Conservation (phyloP, 2,888 invertebrate species). For the Mesorhabditis belari region DNA sequence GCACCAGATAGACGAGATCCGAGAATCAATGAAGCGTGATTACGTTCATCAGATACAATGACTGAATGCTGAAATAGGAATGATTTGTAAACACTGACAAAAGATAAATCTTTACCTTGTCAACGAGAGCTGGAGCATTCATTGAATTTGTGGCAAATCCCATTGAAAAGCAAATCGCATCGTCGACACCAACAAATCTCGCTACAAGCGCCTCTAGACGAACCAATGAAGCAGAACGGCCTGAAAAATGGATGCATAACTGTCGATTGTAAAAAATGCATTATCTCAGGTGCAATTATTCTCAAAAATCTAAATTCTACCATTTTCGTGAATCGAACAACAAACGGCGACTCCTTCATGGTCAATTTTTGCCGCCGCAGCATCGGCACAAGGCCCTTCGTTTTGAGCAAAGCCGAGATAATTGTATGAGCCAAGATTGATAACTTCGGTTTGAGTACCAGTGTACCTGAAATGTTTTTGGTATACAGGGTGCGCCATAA, state of each 20-base stretch:
- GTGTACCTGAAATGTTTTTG: too few relatives aligned
- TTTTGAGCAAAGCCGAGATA: conserved; percentile 92
- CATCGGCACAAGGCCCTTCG: conserved; percentile 69
- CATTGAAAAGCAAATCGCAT: conserved; percentile 90
- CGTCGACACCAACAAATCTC: conserved; percentile 80
- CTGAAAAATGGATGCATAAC: background rate
- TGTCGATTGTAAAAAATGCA: too few relatives aligned
- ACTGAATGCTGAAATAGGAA: conserved; percentile 68
- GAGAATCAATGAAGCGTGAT: conserved; percentile 90
- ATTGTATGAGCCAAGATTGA: conserved; percentile 91
- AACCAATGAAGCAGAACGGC: conserved; percentile 65
- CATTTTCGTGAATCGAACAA: conserved; percentile 48
- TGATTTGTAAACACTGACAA: too few relatives aligned
- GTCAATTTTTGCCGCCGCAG: conserved; percentile 65
- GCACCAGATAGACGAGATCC: conserved; percentile 81
- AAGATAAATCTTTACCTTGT: too few relatives aligned
- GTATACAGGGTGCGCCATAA: too few relatives aligned
- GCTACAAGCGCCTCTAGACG: conserved; percentile 78
- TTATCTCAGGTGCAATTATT: too few relatives aligned
- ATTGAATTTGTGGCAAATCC: conserved; percentile 94
- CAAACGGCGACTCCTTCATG: conserved; percentile 70
- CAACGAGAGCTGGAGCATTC: conserved; percentile 78
- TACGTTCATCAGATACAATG: conserved; percentile 87
- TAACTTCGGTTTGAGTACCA: too few relatives aligned
- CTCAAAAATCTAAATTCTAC: conserved; percentile 8